Base-by-base conservation (phyloP, 2,113 vertebrate genomes). In the Melanocharis versteri region DNA sequence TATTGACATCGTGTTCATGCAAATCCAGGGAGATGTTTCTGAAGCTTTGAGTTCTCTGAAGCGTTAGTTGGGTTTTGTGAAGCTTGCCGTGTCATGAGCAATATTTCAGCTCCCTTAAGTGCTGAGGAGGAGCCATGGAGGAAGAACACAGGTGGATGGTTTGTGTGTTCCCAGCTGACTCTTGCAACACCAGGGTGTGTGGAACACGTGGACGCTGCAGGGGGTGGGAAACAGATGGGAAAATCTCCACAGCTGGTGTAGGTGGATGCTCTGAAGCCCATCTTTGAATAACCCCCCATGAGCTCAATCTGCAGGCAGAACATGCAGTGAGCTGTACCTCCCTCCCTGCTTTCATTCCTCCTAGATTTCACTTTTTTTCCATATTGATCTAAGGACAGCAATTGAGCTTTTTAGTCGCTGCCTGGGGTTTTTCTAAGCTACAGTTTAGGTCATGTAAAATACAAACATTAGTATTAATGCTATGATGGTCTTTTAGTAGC, bases 121-220 rank as follows among this genome's bases (percentile, higher is more conserved):
- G 56, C 47, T n/a, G 89, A 33, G 64, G 23, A 62, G 44, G 50
- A 39, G 1, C 19, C 2, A 3, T 4, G 20, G 33, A 39, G 40
- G 44, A 17, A 33, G 50, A 31, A 1, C 27, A 9, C 2, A 17
- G 44, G 37, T 17, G 57, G 15, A 28, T 27, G n/a, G 9, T 15
- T 72, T 6, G 35, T 1, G 5, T 47, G 79, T 5, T 87, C 45
- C 44, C 40, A 15, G n/a, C 48, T 50, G 37, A 2, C 22, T 35
- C 0, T 4, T 23, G n/a, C 31, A 6, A 4, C 14, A 13, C 11
- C 11, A 3, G 2, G 1, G 6, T 2, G 24, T 28, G 19, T 19
- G 22, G 39, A 39, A 20, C 15, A 5, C 1, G 13, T 9, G 58
- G 42, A 11, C 57, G 15, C 57, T 23, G 51, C 24, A n/a, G 18